A percentile compares a stretch with the other conserved stretches of the same genome.
These are phyloP conservation scores for Plotosus lineatus DNA, from an alignment of 2,113 vertebrate genomes.

Conservation along the genomic window DNA sequence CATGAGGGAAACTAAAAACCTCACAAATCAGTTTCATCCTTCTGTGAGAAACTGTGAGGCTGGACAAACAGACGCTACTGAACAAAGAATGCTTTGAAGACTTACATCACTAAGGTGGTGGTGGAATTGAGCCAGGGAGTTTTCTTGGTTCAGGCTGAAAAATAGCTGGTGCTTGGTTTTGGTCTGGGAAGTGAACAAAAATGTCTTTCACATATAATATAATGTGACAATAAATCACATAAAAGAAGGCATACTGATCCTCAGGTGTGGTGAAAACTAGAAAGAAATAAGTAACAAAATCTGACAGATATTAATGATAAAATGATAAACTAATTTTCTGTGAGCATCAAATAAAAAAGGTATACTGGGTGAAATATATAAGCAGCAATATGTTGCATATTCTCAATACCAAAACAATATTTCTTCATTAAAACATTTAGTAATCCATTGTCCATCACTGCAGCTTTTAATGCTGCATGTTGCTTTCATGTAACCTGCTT, in stretches of 20 bases:
- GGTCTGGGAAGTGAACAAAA: neutral
- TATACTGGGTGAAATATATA: neutral
- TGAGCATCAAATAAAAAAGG: neutral
- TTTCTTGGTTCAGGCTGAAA: constrained; percentile 62
- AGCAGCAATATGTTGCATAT: neutral
- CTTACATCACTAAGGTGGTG: constrained; percentile 64
- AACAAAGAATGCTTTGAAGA: constrained; percentile 79
- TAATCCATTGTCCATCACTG: neutral
- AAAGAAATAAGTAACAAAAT: neutral
- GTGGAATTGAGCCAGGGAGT: constrained; percentile 61
- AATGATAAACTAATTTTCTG: neutral
- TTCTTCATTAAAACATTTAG: neutral
- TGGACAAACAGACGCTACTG: constrained; percentile 66
- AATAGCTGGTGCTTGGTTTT: constrained; percentile 10
- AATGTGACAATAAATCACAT: too few relatives aligned
- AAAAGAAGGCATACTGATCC: neutral
- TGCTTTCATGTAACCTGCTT: constrained; percentile 15
- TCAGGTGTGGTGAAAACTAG: neutral
- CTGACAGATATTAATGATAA: neutral
- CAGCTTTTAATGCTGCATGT: constrained; percentile 11
- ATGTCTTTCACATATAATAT: constrained; percentile 9
- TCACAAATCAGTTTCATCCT: constrained; percentile 62
- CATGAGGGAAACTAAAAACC: constrained; percentile 57
- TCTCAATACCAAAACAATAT: neutral
- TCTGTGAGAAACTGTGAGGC: constrained; percentile 50